Evolutionary conservation across 2,888 invertebrate genomes (phyloP).

Genomic region (Cordilura impudica): DNA sequence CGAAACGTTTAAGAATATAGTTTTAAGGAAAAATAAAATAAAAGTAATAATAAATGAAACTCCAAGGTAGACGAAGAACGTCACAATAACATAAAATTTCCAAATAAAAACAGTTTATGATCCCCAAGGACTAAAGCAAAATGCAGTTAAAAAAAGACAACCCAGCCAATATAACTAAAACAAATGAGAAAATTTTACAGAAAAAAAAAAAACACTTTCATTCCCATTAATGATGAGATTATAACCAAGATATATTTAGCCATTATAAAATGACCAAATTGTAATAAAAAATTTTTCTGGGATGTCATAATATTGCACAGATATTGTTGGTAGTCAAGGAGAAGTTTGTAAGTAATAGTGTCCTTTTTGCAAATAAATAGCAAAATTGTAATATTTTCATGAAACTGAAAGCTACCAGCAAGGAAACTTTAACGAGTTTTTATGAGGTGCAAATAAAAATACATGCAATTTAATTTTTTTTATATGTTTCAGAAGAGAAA

Average conservation of each 20-base stretch:
- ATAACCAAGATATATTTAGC: too few species aligned
- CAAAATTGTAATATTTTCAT: constrained; percentile 22
- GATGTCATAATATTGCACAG: not conserved
- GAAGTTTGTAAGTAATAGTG: constrained; percentile 31
- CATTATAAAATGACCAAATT: too few species aligned
- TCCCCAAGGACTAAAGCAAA: constrained; percentile 25
- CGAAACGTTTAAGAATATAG: constrained; percentile 7
- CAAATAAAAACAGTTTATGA: constrained; percentile 60
- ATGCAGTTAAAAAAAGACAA: too few species aligned
- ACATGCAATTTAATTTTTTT: constrained; percentile 41
- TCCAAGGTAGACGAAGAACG: constrained; percentile 11
- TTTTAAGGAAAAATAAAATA: not conserved
- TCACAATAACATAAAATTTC: constrained; percentile 65
- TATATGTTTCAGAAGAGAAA: constrained; percentile 13
- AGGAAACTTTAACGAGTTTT: constrained; percentile 64
- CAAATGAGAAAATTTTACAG: too few species aligned
- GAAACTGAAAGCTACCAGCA: constrained; percentile 40
- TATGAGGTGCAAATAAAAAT: constrained; percentile 77
- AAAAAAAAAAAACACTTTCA: constrained; percentile 15
- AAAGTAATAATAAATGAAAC: not conserved
- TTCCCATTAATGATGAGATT: too few species aligned
- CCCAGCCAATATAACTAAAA: not conserved
- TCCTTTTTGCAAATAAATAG: constrained; percentile 36
- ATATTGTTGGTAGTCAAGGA: not conserved
- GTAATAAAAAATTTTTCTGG: too few species aligned